phyloP scores from a whole-genome alignment of 2,113 vertebrate genomes.

The Rana temporaria region DNA sequence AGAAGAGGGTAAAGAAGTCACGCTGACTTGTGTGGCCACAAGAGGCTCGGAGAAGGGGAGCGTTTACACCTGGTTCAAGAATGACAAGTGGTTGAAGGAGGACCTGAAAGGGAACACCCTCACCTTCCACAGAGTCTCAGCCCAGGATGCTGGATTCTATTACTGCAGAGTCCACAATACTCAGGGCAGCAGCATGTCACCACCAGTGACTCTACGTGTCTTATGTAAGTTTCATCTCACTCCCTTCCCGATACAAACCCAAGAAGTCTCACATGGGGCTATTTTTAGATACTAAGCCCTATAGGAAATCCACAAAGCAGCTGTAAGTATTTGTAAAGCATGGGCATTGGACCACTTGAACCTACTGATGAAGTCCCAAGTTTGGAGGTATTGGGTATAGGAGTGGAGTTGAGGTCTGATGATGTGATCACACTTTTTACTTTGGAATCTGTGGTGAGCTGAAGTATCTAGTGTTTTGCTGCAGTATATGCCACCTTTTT shows the following conservation, averaged over 20 bases:
- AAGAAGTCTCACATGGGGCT: no score
- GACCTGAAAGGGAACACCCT: fast-evolving
- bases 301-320: neutral
- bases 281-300: no score
- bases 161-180: conserved; percentile 63
- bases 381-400: no score
- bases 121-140: neutral
- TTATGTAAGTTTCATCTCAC: conserved; percentile 64
- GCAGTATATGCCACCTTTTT: no score
- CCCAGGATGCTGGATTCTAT: neutral
- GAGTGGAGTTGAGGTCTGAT: no score
- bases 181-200: conserved; percentile 47
- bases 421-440: no score
- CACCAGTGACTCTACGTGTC: conserved; percentile 60
- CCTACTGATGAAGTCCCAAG: no score
- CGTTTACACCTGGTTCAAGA: conserved; percentile 71
- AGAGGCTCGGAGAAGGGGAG: fast-evolving
- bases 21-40: conserved; percentile 67
- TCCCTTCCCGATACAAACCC: no score
- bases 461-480: no score
- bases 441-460: no score
- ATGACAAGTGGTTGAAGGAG: conserved; percentile 44
- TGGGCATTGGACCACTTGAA: no score
- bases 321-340: no score
- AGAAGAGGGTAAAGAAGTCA: conserved; percentile 65